These are phyloP conservation scores for Tiaroga cobitis DNA, from an alignment of 2,797 vertebrate genomes.

Conservation along the genomic window DNA sequence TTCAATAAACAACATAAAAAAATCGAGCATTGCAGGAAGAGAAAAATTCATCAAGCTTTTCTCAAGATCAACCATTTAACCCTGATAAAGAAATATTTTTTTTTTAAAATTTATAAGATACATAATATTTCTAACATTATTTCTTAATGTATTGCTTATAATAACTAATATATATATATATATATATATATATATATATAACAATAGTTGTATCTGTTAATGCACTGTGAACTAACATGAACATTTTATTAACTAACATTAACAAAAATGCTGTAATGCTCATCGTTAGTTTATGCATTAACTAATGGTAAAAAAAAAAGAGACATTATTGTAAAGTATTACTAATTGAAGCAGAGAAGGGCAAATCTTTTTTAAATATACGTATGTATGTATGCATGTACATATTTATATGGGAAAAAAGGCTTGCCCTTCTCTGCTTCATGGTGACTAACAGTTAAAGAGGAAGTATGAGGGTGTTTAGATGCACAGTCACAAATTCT, in stretches of 20 bases:
- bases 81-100: neutral
- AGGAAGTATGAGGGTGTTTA: neutral
- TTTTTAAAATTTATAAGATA: neutral
- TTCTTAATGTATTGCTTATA: neutral
- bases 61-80: neutral
- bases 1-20: neutral
- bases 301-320: neutral
- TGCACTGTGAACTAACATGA: neutral
- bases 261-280: neutral
- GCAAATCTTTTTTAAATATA: neutral
- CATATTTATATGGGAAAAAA: neutral
- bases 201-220: neutral
- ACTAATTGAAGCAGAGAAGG: neutral
- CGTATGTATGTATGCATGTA: accelerated
- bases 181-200: too few relatives aligned
- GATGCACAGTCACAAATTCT: constrained; percentile 4
- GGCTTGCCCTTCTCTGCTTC: neutral
- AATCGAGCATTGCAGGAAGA: too few relatives aligned
- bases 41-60: neutral
- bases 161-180: neutral
- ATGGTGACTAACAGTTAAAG: constrained; percentile 4
- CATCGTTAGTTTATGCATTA: neutral
- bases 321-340: neutral
- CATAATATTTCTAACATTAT: neutral
- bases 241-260: neutral